Evolutionary conservation across 2,113 vertebrate genomes (phyloP).

Genomic region (Nycticorax nycticorax): DNA sequence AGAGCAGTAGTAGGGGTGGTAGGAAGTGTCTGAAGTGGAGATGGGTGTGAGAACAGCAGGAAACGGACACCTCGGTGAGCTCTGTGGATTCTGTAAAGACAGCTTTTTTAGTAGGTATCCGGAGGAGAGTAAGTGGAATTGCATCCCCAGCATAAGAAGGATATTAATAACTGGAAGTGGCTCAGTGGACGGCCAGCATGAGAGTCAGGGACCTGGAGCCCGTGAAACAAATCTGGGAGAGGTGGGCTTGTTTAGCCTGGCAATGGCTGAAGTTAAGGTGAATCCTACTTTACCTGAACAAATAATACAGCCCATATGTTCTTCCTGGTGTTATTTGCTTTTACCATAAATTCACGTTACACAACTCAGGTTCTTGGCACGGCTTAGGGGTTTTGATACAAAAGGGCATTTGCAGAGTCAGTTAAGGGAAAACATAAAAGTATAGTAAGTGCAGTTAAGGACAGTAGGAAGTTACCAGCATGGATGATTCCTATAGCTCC

Average conservation of each 20-base stretch:
- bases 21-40: neutral
- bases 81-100: neutral
- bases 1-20: neutral
- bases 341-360: neutral
- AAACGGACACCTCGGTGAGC: neutral
- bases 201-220: neutral
- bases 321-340: neutral
- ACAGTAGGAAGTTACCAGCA: neutral
- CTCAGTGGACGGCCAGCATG: neutral
- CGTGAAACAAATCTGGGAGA: neutral
- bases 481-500: neutral
- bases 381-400: neutral
- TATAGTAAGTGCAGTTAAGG: neutral
- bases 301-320: neutral
- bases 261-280: neutral
- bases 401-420: neutral
- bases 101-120: neutral
- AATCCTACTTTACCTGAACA: neutral
- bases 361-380: neutral
- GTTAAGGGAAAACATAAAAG: neutral
- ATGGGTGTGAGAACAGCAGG: neutral
- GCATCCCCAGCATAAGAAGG: neutral
- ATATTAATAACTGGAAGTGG: neutral
- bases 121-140: neutral
- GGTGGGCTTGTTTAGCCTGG: neutral